Conservation (phyloP, 2,888 invertebrate genomes). For the Folsomia candida region DNA sequence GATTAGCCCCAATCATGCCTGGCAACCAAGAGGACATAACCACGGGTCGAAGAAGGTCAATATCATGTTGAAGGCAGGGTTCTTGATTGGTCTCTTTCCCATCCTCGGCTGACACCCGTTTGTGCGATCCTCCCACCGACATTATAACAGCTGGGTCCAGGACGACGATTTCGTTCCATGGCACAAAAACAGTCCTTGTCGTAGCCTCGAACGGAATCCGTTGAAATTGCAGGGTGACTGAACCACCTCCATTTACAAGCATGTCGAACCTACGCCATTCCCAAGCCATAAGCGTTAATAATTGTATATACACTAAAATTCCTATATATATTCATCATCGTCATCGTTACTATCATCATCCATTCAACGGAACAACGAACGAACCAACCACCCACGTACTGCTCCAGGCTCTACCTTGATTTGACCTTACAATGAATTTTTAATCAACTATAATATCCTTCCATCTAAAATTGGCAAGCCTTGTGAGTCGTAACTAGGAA, state of each 20-base stretch:
- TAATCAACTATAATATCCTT: too few relatives aligned
- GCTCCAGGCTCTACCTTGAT: too few relatives aligned
- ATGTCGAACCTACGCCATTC: slow-evolving; percentile 84
- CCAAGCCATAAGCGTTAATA: too few relatives aligned
- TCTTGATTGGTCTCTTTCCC: slow-evolving; percentile 36
- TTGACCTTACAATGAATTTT: too few relatives aligned
- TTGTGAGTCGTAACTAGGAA: too few relatives aligned
- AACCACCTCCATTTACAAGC: slow-evolving; percentile 96
- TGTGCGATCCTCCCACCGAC: slow-evolving; percentile 53
- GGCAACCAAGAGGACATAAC: slow-evolving; percentile 88
- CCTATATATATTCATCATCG: too few relatives aligned
- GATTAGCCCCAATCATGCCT: slow-evolving; percentile 80
- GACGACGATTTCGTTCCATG: slow-evolving; percentile 97
- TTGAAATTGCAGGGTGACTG: slow-evolving; percentile 93
- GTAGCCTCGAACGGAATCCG: slow-evolving; percentile 88
- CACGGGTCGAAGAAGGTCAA: slow-evolving; percentile 77
- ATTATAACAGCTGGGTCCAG: slow-evolving; percentile 78
- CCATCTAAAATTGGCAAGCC: too few relatives aligned
- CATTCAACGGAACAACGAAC: too few relatives aligned
- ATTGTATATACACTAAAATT: too few relatives aligned
- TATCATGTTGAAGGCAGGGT: slow-evolving; percentile 81
- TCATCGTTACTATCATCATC: too few relatives aligned
- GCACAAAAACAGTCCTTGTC: slow-evolving; percentile 86
- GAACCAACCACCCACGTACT: too few relatives aligned
- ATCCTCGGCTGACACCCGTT: slow-evolving; percentile 37